A percentile compares a stretch with the other conserved stretches of the same genome.
phyloP scores from a whole-genome alignment of 2,888 invertebrate genomes.

The Iphiclides podalirius region DNA sequence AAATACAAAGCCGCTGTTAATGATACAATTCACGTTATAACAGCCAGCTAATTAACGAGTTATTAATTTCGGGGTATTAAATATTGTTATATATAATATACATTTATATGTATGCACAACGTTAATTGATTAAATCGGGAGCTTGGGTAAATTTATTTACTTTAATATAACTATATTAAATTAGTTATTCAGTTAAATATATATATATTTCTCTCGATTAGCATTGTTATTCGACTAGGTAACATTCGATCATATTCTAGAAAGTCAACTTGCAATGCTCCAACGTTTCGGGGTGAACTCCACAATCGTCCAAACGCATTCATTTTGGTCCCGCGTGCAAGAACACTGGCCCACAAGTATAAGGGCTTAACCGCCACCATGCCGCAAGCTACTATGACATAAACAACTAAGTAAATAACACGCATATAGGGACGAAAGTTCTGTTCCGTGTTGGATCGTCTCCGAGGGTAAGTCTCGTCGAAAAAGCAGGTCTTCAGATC shows the following conservation, averaged over 20 bases:
- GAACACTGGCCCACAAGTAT: conserved; percentile 20
- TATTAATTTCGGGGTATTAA: too few relatives aligned
- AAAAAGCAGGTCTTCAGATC: neutral
- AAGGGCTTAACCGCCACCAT: conserved; percentile 57
- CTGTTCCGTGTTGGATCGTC: conserved; percentile 18
- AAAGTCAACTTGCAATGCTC: neutral
- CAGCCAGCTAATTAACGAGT: too few relatives aligned
- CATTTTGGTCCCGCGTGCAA: conserved; percentile 36
- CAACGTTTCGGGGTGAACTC: conserved; percentile 23
- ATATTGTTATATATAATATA: too few relatives aligned
- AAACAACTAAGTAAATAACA: conserved; percentile 41
- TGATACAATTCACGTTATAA: too few relatives aligned
- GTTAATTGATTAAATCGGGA: too few relatives aligned
- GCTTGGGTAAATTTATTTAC: neutral
- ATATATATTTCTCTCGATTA: conserved; percentile 14
- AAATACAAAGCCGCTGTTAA: too few relatives aligned
- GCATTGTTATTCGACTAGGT: conserved; percentile 14
- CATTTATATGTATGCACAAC: too few relatives aligned
- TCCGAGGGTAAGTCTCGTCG: neutral
- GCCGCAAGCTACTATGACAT: conserved; percentile 63
- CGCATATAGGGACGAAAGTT: conserved; percentile 23
- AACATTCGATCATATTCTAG: conserved; percentile 1
- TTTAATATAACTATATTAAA: conserved; percentile 6
- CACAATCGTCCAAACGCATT: conserved; percentile 51
- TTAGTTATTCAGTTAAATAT: neutral